These are phyloP conservation scores for Masticophis lateralis DNA, from an alignment of 2,797 vertebrate species.

Conservation along the genomic window DNA sequence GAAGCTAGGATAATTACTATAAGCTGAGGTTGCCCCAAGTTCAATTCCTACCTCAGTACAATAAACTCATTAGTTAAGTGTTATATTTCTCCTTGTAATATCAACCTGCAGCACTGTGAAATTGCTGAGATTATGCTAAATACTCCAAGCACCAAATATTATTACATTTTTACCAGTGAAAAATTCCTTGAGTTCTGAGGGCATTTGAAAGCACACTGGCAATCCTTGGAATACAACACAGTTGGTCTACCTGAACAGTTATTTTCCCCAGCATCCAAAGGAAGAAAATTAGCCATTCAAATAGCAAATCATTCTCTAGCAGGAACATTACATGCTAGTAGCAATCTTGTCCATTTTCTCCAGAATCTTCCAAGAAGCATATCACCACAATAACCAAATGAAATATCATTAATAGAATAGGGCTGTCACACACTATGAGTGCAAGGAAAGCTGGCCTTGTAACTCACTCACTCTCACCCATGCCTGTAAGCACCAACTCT, in stretches of 20 bases:
- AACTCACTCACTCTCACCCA: not conserved
- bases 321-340: not conserved
- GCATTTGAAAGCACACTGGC: not conserved
- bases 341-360: not conserved
- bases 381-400: not conserved
- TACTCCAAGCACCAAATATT: not conserved
- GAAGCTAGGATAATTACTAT: not conserved
- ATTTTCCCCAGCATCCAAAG: not conserved
- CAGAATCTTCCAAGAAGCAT: not conserved
- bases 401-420: constrained; percentile 11
- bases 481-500: not conserved
- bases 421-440: not conserved
- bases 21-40: not conserved
- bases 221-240: not conserved
- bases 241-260: not conserved
- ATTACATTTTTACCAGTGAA: not conserved
- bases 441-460: not conserved
- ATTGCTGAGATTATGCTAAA: not conserved
- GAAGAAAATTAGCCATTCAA: not conserved
- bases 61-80: not conserved
- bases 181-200: not conserved
- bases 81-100: not conserved
- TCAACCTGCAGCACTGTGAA: not conserved
- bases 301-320: not conserved
- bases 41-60: not conserved